phyloP scores from a whole-genome alignment of 2,888 invertebrate genomes.

The Drosophila tripunctata region DNA sequence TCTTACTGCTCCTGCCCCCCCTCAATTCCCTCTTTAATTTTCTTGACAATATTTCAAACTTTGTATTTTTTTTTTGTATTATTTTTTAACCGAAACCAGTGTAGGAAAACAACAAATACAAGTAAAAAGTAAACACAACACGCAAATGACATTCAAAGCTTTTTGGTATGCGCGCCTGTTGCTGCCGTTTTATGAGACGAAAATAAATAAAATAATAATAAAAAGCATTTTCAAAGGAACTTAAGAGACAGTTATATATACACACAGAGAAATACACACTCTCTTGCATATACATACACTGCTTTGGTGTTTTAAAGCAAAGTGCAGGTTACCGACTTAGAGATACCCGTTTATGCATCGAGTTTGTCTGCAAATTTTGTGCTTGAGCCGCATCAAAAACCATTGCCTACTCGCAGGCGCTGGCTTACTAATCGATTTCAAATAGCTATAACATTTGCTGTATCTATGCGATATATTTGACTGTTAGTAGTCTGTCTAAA shows the following conservation, averaged over 20 bases:
- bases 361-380: too few species aligned
- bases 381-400: not conserved
- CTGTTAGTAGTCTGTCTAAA: too few species aligned
- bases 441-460: not conserved
- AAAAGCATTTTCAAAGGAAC: slow-evolving; percentile 46
- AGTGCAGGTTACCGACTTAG: not conserved
- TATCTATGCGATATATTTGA: not conserved
- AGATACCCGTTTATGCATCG: not conserved
- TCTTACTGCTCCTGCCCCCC: not conserved
- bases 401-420: not conserved
- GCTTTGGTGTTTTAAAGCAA: not conserved
- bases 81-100: slow-evolving; percentile 3
- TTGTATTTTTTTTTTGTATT: not conserved
- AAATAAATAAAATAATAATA: slow-evolving; percentile 20
- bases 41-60: slow-evolving; percentile 10
- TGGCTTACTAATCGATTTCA: not conserved
- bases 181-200: slow-evolving; percentile 36
- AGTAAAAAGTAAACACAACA: slow-evolving; percentile 9
- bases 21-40: not conserved
- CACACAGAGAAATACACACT: not conserved
- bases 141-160: slow-evolving; percentile 54
- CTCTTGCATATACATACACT: too few species aligned
- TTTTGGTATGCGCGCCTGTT: slow-evolving; percentile 44
- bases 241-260: slow-evolving; percentile 16
- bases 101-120: slow-evolving; percentile 13